Evolutionary conservation across 2,797 vertebrate genomes (phyloP), one percentile per base, ranked within the genome.

Genomic region (Brachyalestes nurse): DNA sequence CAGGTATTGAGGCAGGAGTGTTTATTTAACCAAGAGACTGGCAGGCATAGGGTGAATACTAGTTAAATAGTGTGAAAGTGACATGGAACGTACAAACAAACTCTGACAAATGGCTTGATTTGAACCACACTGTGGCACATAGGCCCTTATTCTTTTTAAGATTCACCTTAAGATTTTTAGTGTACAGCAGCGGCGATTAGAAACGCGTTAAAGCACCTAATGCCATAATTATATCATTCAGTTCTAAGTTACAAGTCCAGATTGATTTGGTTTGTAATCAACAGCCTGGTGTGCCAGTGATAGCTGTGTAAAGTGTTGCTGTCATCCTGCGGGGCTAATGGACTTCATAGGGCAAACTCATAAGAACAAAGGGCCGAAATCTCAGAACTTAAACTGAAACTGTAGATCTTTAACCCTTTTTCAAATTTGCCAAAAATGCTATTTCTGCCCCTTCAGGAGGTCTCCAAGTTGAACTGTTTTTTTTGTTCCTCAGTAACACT

Each of bases 31-130:
- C 71, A 42, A 69, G 57, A 42, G 25, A 72, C 42, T 71, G 77
- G 60, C 60, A 76, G 62, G 25, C 70, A 69, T 40, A 66, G 19
- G 62, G 61, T 65, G 58, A 82, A 75, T 34, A 76, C 47, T 58
- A 75, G 57, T 57, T 77, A 78, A 82, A 78, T 58, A 72, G 55
- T 78, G 75, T 69, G 45, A 78, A 82, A 82, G 66, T 67, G 70
- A 73, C 80, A 51, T 23, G 17, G 51, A 66, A 19, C 61, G 70
- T 47, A 14, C 49, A 57, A 81, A 62, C 47, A 71, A 5, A 25
- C 69, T 55, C 38, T 65, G 55, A 10, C 65, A 34, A 25, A 28
- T 58, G 72, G 60, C 51, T 71, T 53, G 25, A 28, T 72, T 62
- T 40, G 58, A 71, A 28, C 45, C 60, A 25, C n/a, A 53, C 49